These are phyloP conservation scores for Channallabes apus DNA, from an alignment of 2,797 vertebrate genomes.

Conservation along the genomic window DNA sequence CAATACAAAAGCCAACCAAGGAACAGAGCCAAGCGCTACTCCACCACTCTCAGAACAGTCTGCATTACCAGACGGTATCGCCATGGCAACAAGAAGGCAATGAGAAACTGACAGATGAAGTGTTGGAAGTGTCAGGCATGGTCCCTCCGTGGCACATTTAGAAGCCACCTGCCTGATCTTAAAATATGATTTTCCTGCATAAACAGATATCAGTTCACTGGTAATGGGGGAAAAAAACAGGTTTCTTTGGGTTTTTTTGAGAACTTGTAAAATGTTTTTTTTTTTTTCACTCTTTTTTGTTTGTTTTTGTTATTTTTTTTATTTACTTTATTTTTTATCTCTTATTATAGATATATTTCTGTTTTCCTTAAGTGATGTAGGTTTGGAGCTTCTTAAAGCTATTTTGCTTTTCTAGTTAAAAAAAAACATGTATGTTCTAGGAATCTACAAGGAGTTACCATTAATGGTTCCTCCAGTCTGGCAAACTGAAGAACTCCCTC, in stretches of 20 bases:
- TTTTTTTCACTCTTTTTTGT: too few species aligned
- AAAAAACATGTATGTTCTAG: neutral
- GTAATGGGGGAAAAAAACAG: too few species aligned
- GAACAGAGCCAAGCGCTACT: slow-evolving; percentile 18
- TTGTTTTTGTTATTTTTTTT: too few species aligned
- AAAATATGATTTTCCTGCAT: slow-evolving; percentile 17
- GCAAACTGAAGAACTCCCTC: neutral
- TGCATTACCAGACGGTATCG: slow-evolving; percentile 43
- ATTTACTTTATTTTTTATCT: too few species aligned
- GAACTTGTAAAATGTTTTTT: neutral
- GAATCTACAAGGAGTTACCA: neutral
- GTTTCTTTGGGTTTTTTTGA: neutral
- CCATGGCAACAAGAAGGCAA: slow-evolving; percentile 55
- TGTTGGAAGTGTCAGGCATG: slow-evolving; percentile 27
- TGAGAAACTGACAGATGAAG: slow-evolving; percentile 46
- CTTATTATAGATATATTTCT: neutral
- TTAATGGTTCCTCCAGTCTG: neutral
- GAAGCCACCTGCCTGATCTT: slow-evolving; percentile 22
- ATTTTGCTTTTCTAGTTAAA: neutral
- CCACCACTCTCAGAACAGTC: slow-evolving; percentile 15
- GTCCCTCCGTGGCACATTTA: slow-evolving; percentile 20
- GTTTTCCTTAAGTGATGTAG: neutral
- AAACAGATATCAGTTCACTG: slow-evolving; percentile 1
- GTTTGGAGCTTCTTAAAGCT: neutral
- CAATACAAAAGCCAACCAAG: slow-evolving; percentile 25